Evolutionary conservation across 35 echinoderm and acorn worm species (phyloP), one percentile per base, ranked within the genome.

Genomic region (Lytechinus variegatus): DNA sequence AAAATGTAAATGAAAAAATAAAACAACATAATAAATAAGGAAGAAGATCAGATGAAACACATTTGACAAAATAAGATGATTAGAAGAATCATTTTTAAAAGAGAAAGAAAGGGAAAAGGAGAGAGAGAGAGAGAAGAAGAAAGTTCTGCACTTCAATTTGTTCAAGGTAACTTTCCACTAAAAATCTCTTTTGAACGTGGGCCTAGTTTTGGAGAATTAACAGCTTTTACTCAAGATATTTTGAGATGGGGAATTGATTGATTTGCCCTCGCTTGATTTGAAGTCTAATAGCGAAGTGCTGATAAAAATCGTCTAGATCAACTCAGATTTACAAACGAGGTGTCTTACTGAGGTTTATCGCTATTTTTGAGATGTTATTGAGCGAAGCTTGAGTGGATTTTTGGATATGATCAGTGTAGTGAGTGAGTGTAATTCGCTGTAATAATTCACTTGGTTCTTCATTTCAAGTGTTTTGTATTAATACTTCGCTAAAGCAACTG

Each of bases 271-370:
- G 88, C 29, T 54, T 90, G 88, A 90, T 90, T 90, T 90, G 88
- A 90, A 90, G 88, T 90, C 88, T 90, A 90, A 90, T 90, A 90
- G 88, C 88, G 52, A 54, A 90, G 88, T 90, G 88, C 28, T 90
- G 88, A 90, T 89, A 52, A 52, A 52, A 52, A 89, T 89, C 87
- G 61, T 89, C 87, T 89, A 53, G 87, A 33, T 89, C 87, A 33
- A 89, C 52, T 53, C 28, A 24, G 87, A 89, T 33, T 52, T 33
- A 27, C 1, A 89, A 44, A 89, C 9, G 28, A 89, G 28, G 87
- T 89, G 61, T 71, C 24, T 71, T 71, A 71, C 14, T 27, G 87
- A 11, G 87, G 87, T 33, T 89, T 89, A 33, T 89, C 87, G 87
- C 28, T 87, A 27, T 87, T 44, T 87, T 87, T 87, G 9, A n/a